Evolutionary conservation across 1,140 invertebrate species (phyloP), one percentile per base, ranked within the genome.

Genomic region (Eupeodes corollae): DNA sequence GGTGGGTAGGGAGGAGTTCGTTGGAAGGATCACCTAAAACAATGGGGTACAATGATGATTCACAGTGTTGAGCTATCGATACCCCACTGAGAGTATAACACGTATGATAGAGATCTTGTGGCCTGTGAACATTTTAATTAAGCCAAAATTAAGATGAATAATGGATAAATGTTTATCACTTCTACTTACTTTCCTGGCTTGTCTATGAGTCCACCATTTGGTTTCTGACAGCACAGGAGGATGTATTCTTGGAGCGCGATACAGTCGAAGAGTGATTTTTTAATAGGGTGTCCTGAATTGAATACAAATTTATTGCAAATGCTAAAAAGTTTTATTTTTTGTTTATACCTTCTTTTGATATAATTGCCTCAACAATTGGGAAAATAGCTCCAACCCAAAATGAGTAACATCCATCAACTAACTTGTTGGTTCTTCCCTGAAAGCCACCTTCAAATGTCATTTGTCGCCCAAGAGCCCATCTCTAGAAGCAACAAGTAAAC

Each of bases 341-440:
- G 30, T 32, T 2, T n/a, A 38, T 68, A 63, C 72, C 73, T 57
- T 73, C 61, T 47, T 68, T 68, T 12, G 61, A 57, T 21, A 86
- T 63, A 37, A 78, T 70, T 33, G 73, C 71, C 52, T 84, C 76
- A 8, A 90, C 76, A 26, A 82, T 72, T 34, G 91, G 88, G 67
- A 98, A 91, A 33, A 83, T 78, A 30, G 85, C 93, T 21, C 91
- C 92, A 73, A 95, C 91, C 96, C 96, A 99, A 74, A 98, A 99
- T 3, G 91, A 95, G 68, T 99, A 99, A 72, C 96, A 99, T 8
- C 88, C 87, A 75, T 99, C 96, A 2, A 99, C 95, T 45, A 98
- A 70, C 75, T 99, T 99, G 70, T 98, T 98, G 5, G 96, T 97
- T 58, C 96, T 75, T 2, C 92, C 92, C 75, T 90, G 87, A 61